phyloP scores from a whole-genome alignment of 2,113 vertebrate species.

The Sinocyclocheilus anshuiensis region DNA sequence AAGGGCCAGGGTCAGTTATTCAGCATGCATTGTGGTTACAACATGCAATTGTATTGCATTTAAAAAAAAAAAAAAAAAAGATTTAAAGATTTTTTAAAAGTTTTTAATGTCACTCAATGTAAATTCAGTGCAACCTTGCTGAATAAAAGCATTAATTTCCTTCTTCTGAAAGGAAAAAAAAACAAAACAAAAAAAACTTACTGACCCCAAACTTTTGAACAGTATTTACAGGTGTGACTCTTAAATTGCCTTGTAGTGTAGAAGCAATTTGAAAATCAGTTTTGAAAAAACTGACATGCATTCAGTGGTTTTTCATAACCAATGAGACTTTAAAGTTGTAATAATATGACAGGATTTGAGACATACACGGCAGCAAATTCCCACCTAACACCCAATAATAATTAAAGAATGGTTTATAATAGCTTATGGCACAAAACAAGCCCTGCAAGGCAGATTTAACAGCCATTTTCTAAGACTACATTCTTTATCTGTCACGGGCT shows the following conservation, averaged over 20 bases:
- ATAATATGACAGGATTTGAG: not conserved
- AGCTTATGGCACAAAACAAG: conserved; percentile 46
- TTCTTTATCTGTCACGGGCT: conserved; percentile 57
- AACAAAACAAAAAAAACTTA: too few species aligned
- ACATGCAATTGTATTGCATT: not conserved
- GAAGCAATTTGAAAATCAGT: not conserved
- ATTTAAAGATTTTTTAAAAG: too few species aligned
- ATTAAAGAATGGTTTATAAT: conserved; percentile 46
- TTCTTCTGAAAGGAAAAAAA: too few species aligned
- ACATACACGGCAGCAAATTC: conserved; percentile 1
- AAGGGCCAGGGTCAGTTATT: not conserved
- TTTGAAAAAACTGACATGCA: not conserved
- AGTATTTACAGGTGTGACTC: not conserved
- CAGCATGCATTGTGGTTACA: not conserved
- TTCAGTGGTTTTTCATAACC: not conserved
- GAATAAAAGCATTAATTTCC: too few species aligned
- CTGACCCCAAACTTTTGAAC: not conserved
- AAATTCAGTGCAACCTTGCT: not conserved
- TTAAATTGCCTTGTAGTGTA: not conserved
- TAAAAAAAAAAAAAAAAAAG: too few species aligned
- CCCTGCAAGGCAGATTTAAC: conserved; percentile 50
- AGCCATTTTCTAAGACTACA: conserved; percentile 50
- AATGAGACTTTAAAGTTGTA: conserved; percentile 9
- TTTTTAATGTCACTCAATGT: not conserved
- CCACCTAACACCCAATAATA: conserved; percentile 25